A percentile compares a stretch with the other conserved stretches of the same genome.
phyloP scores from a whole-genome alignment of 2,888 invertebrate genomes.

The Empis livida region DNA sequence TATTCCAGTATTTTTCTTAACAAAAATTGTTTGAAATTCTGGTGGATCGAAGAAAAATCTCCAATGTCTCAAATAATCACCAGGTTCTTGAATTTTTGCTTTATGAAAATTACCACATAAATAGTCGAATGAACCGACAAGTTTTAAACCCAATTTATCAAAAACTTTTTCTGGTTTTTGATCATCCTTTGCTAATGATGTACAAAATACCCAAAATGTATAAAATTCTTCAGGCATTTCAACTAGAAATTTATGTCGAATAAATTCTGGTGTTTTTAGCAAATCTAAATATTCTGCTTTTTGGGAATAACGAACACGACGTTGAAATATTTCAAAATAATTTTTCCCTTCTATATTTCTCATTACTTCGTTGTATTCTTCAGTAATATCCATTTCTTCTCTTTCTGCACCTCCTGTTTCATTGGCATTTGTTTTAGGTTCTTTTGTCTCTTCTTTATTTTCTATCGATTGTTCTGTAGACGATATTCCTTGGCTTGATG shows the following conservation, averaged over 20 bases:
- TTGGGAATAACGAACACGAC: slow-evolving; percentile 25
- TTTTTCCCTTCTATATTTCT: slow-evolving; percentile 24
- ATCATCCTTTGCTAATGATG: slow-evolving; percentile 39
- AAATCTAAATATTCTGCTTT: slow-evolving; percentile 35
- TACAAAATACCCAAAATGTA: slow-evolving; percentile 66
- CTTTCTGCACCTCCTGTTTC: slow-evolving; percentile 6
- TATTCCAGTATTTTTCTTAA: slow-evolving; percentile 53
- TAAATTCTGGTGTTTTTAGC: slow-evolving; percentile 40
- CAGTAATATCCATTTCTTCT: slow-evolving; percentile 3
- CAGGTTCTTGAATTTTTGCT: slow-evolving; percentile 40
- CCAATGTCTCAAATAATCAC: slow-evolving; percentile 68
- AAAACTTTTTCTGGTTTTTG: slow-evolving; percentile 46
- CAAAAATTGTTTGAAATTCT: slow-evolving; percentile 76
- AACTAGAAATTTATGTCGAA: slow-evolving; percentile 63
- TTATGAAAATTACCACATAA: slow-evolving; percentile 47
- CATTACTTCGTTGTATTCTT: slow-evolving; percentile 17
- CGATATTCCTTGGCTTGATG: background rate
- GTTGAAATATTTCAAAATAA: slow-evolving; percentile 24
- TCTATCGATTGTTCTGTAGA: background rate
- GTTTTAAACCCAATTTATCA: slow-evolving; percentile 48
- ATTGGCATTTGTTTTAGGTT: slow-evolving; percentile 16
- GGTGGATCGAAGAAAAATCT: slow-evolving; percentile 90
- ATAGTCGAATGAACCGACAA: slow-evolving; percentile 84
- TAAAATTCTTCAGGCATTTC: slow-evolving; percentile 88
- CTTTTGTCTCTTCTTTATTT: slow-evolving; percentile 2